phyloP scores from a whole-genome alignment of 1,140 invertebrate species.

The Phymorhynchus buccinoides region DNA sequence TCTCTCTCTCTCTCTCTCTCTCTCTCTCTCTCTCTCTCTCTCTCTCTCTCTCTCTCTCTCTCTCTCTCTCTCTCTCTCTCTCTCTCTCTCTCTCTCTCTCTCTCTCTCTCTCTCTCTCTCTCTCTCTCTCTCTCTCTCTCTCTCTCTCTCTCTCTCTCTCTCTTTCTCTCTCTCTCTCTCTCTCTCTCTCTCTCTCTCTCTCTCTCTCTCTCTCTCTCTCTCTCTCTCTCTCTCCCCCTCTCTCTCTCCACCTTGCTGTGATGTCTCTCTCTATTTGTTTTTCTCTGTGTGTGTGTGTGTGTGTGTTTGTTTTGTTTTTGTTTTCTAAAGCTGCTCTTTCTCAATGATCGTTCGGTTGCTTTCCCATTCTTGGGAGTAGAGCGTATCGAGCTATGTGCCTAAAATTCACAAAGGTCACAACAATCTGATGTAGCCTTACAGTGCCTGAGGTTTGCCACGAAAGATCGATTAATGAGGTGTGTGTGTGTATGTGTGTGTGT shows the following conservation, averaged over 20 bases:
- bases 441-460: not conserved
- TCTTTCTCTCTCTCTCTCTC: not conserved
- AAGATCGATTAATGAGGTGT: not conserved
- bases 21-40: not conserved
- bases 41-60: slow-evolving; percentile 1
- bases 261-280: not conserved
- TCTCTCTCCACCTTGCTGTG: slow-evolving; percentile 13
- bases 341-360: not conserved
- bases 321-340: no score
- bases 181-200: not conserved
- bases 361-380: not conserved
- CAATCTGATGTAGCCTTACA: not conserved
- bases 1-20: not conserved
- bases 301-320: no score
- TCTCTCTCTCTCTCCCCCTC: not conserved
- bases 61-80: not conserved
- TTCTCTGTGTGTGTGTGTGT: no score
- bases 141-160: not conserved
- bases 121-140: not conserved
- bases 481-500: slow-evolving; percentile 28
- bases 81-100: not conserved
- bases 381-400: not conserved
- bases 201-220: slow-evolving; percentile 2
- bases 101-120: not conserved
- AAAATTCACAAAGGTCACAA: not conserved